A percentile compares a stretch with the other conserved stretches of the same genome.
phyloP scores from a whole-genome alignment of 2,797 vertebrate species.

The Staurois parvus region DNA sequence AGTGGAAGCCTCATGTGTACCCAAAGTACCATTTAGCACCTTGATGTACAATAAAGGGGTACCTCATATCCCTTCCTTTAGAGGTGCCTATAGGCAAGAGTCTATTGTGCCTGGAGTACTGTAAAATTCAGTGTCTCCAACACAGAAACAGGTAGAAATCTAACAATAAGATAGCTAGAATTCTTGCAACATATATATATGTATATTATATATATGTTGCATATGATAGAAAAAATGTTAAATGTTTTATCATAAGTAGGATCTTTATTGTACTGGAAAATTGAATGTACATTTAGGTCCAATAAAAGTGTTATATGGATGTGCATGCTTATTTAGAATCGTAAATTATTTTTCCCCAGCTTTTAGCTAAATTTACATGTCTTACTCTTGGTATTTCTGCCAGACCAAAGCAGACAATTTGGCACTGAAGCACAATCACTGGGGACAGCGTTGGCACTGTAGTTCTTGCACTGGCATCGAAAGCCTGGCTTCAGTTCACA shows the following conservation, averaged over 20 bases:
- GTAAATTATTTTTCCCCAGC: slow-evolving; percentile 15
- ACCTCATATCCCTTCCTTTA: too few relatives aligned
- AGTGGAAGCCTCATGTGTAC: too few relatives aligned
- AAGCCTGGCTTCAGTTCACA: slow-evolving; percentile 32
- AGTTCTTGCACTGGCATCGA: slow-evolving; percentile 22
- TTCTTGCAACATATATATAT: too few relatives aligned
- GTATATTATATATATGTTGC: too few relatives aligned
- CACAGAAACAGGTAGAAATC: too few relatives aligned
- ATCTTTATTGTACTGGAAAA: not conserved
- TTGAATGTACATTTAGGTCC: not conserved
- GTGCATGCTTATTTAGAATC: not conserved
- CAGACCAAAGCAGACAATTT: slow-evolving; percentile 18
- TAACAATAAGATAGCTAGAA: too few relatives aligned
- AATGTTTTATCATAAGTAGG: not conserved
- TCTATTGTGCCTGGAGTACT: too few relatives aligned
- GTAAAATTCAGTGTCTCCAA: too few relatives aligned
- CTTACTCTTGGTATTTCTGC: slow-evolving; percentile 43
- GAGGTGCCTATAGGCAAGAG: too few relatives aligned
- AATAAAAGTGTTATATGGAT: not conserved
- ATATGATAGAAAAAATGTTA: not conserved
- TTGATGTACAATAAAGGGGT: too few relatives aligned
- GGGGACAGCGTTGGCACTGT: not conserved
- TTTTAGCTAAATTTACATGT: slow-evolving; percentile 29
- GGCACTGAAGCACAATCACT: not conserved
- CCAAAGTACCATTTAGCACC: too few relatives aligned